phyloP scores from a whole-genome alignment of 2,797 vertebrate genomes.

The Phylloscopus collybita region DNA sequence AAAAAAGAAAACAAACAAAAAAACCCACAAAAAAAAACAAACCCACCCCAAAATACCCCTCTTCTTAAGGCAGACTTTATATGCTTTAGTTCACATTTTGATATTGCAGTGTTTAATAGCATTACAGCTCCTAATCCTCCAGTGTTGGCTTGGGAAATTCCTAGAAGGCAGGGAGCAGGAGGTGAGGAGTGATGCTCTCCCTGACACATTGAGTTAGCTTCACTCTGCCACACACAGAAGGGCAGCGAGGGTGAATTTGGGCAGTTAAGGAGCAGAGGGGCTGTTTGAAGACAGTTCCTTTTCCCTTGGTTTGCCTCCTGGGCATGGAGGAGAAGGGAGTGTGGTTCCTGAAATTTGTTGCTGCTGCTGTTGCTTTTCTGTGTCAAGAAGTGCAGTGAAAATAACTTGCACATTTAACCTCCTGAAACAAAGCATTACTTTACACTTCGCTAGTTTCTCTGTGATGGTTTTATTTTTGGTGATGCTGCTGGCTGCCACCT shows the following conservation, averaged over 20 bases:
- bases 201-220: background rate
- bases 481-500: background rate
- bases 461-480: constrained; percentile 9
- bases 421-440: background rate
- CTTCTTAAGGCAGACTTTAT: background rate
- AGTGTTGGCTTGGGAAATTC: constrained; percentile 12
- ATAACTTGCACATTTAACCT: background rate
- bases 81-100: background rate
- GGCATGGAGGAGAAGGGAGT: background rate
- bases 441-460: background rate
- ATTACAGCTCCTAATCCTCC: constrained; percentile 7
- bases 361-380: background rate
- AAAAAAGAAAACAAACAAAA: background rate
- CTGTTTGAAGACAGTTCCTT: background rate
- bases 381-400: background rate
- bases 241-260: rapidly evolving
- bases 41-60: background rate
- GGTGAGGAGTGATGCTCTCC: background rate
- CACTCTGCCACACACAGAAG: background rate
- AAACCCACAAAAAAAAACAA: too few species aligned
- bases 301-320: background rate
- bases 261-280: background rate
- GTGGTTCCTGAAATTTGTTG: background rate
- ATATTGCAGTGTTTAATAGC: constrained; percentile 22
- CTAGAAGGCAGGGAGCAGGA: constrained; percentile 37